A percentile compares a stretch with the other conserved stretches of the same genome.
Conservation (phyloP, 2,888 invertebrate species). For the Salticus scenicus region DNA sequence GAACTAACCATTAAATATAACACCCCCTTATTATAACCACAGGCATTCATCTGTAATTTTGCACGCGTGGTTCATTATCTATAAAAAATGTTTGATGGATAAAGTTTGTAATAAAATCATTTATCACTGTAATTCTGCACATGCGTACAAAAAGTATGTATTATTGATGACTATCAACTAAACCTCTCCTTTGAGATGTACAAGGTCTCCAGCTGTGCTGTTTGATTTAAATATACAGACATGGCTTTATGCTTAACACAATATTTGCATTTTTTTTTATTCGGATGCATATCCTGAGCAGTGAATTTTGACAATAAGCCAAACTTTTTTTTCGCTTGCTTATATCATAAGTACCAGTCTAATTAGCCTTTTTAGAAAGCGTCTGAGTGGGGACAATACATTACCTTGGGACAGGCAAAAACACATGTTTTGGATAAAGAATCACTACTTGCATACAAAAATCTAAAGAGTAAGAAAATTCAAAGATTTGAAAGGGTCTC, state of each 20-base stretch:
- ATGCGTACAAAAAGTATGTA: neutral
- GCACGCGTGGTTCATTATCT: neutral
- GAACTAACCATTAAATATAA: neutral
- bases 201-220: neutral
- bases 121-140: neutral
- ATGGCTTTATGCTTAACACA: neutral
- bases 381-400: neutral
- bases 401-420: neutral
- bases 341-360: neutral
- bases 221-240: neutral
- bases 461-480: neutral
- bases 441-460: neutral
- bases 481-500: neutral
- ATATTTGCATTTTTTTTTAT: neutral
- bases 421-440: neutral
- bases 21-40: neutral
- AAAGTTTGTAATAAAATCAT: slow-evolving; percentile 7
- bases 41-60: neutral
- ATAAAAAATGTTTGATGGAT: neutral
- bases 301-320: neutral
- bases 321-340: neutral
- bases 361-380: neutral
- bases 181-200: neutral
- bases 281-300: neutral
- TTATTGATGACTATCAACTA: slow-evolving; percentile 1